Base-by-base conservation (phyloP, 2,113 vertebrate species). In the Danionella cerebrum region DNA sequence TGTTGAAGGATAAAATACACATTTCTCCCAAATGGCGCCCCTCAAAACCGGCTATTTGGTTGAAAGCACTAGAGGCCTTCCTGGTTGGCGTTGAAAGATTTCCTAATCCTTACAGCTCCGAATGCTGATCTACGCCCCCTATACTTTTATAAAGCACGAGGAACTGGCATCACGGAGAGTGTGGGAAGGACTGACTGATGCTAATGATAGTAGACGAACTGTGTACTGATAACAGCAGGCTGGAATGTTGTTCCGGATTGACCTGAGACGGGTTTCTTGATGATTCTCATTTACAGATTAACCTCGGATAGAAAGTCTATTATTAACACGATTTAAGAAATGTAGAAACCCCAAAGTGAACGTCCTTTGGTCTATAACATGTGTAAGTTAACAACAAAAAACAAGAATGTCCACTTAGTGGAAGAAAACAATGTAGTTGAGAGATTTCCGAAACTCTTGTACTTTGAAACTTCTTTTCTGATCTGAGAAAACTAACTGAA, bases 151-250 rank as follows among this genome's bases (percentile, higher is more conserved):
- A 18, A 60, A 6, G 5, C 6, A 1, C 16, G 13, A 39, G 44
- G 25, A 42, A 44, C 29, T 4, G 1, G 60, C 19, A 36, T 48
- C 18, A 13, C 18, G 27, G 38, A 8, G 14, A 33, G 38, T 16
- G 52, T 42, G 33, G 55, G 44, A 65, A 29, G 14, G 38, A n/a
- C 7, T 42, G 14, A 9, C n/a, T 57, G 57, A 57, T 64, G 73
- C 35, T 55, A 67, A 63, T 33, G 33, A 44, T 57, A 55, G 57
- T 5, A 14, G 25, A 38, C 21, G 21, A 45, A 79, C 79, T 84
- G 78, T 81, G 47, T 74, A 78, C 76, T 89, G 85, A 89, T 84
- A 84, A 87, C 86, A 86, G 83, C 76, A 68, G 78, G 70, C 76
- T 76, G 86, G 88, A 90, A 90, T 88, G 86, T 80, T 81, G 82